Base-by-base conservation (phyloP, 1,140 invertebrate species). In the Ditylenchus dipsaci region DNA sequence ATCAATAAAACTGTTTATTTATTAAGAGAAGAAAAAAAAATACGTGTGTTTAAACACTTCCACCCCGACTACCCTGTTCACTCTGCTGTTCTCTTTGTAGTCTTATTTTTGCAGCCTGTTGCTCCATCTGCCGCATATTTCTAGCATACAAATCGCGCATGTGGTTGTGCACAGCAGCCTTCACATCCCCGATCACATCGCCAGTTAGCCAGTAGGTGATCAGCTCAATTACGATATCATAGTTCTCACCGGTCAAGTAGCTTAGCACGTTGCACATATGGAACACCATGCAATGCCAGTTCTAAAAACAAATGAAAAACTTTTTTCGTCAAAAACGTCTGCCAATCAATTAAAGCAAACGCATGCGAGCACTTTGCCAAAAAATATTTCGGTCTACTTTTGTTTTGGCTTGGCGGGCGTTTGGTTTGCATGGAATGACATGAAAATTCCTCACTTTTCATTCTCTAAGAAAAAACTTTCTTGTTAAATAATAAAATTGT, bases 211-310 rank as follows among this genome's bases (percentile, higher is more conserved):
- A 76, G 38, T 63, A 75, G 9, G 76, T 63, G 19, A 76, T 75
- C 19, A 76, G 49, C 38, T 76, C 75, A 8, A 63, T 57, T 17
- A 76, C 49, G 21, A 67, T 49, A 42, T 78, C 75, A 62, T 76
- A 76, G 57, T 76, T 76, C 45, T 76, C 71, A n/a, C 63, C 75
- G n/a, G 70, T 76, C 43, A 76, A 42, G 58, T 68, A 76, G 53
- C 69, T 74, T 7, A 76, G 30, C 9, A 78, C 77, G 60, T 76
- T 76, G 57, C 70, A 78, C 17, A 76, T 38, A 57, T 65, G 75
- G 57, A 76, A 76, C n/a, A 76, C 69, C 29, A 74, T 45, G 42
- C 75, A 76, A 30, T 76, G 75, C 75, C 75, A 76, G 3, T 64
- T 64, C 76, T 76, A 27, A 57, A 58, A 60, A 58, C 30, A n/a